A percentile compares a stretch with the other conserved stretches of the same genome.
Conservation (phyloP, 1,140 invertebrate species). For the Drosophila ficusphila region DNA sequence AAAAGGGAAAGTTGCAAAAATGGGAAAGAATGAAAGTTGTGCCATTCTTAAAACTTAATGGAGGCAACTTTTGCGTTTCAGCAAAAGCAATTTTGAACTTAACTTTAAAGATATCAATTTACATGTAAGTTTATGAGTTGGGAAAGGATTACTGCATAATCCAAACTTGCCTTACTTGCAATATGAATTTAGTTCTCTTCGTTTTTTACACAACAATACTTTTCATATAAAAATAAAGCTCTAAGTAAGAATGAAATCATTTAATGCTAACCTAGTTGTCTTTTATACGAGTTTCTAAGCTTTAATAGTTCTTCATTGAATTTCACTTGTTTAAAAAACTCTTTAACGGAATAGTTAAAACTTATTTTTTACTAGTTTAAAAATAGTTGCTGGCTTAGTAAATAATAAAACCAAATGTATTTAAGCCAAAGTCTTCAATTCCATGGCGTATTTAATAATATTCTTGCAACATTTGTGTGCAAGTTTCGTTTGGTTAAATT, state of each 20-base stretch:
- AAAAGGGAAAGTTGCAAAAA: neutral
- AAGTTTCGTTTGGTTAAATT: conserved; percentile 9
- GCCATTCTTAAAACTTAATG: conserved; percentile 48
- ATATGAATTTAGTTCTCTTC: no score
- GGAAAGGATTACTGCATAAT: neutral
- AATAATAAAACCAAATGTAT: conserved; percentile 5
- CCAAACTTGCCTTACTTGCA: no score
- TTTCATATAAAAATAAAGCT: neutral
- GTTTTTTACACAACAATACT: conserved; percentile 10
- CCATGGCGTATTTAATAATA: conserved; percentile 2
- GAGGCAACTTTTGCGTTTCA: conserved; percentile 25
- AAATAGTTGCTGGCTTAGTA: conserved; percentile 2
- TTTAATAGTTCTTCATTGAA: neutral
- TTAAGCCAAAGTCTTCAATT: conserved; percentile 37
- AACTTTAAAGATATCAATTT: conserved; percentile 25
- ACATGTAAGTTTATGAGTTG: conserved; percentile 23
- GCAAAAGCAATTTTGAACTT: conserved; percentile 28
- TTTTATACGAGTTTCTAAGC: neutral
- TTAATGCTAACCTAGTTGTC: neutral
- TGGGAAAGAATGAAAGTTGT: conserved; percentile 32
- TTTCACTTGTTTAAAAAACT: neutral
- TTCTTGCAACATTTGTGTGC: conserved; percentile 5
- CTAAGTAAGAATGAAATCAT: neutral
- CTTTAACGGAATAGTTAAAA: neutral
- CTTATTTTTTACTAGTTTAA: conserved; percentile 6